These are phyloP conservation scores for Drosophila conformis DNA, from an alignment of 2,888 invertebrate genomes.

Conservation along the genomic window DNA sequence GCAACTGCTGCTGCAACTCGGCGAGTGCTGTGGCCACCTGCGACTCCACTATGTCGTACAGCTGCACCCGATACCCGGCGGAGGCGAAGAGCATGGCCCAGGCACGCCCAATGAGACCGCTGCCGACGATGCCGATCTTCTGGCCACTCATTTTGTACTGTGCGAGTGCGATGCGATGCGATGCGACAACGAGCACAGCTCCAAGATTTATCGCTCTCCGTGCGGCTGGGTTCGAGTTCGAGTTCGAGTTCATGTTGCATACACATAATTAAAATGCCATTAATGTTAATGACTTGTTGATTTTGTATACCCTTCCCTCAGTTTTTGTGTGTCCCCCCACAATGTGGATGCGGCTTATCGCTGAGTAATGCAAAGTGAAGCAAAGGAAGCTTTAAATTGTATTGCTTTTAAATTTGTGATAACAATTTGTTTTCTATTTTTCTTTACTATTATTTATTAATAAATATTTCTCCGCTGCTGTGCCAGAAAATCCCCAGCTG, in stretches of 20 bases:
- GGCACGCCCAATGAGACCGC: conserved; percentile 97
- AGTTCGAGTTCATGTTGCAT: conserved; percentile 57
- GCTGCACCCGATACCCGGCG: conserved; percentile 94
- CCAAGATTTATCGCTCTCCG: conserved; percentile 63
- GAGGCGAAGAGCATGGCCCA: conserved; percentile 99
- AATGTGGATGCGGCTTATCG: conserved; percentile 26
- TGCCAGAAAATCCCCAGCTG: too few relatives aligned
- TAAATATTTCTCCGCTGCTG: background rate
- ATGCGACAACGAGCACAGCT: conserved; percentile 16
- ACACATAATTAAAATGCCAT: conserved; percentile 58
- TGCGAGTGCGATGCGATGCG: background rate
- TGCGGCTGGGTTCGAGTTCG: background rate
- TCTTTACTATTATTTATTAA: background rate
- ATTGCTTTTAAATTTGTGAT: background rate
- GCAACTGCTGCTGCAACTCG: conserved; percentile 90
- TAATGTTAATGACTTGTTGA: conserved; percentile 67
- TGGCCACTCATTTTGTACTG: conserved; percentile 85
- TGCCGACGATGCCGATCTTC: conserved; percentile 92
- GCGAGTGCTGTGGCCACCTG: conserved; percentile 90
- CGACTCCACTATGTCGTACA: conserved; percentile 93
- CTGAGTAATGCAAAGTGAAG: conserved; percentile 4
- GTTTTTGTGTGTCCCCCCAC: background rate
- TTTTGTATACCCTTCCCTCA: conserved; percentile 18
- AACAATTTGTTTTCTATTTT: background rate
- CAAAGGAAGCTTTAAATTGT: background rate